Evolutionary conservation across 2,797 vertebrate species (phyloP).

Genomic region (Crenuchus spilurus): DNA sequence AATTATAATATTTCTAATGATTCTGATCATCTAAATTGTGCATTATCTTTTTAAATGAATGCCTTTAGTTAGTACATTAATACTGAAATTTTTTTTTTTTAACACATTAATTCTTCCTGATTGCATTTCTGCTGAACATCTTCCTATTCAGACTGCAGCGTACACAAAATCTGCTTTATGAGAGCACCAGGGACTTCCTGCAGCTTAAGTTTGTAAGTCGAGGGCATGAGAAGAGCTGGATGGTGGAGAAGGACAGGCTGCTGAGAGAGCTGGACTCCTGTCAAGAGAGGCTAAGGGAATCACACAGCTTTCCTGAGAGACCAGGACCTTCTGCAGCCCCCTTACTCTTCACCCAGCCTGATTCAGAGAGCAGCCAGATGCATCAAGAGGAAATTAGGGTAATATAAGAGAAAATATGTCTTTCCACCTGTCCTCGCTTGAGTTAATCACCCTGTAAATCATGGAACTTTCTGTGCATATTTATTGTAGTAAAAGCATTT

Average conservation of each 20-base stretch:
- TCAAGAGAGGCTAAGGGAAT: conserved; percentile 70
- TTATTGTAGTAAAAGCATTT: too few species aligned
- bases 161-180: conserved; percentile 88
- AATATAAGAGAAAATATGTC: background rate
- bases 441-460: background rate
- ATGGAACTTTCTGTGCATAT: background rate
- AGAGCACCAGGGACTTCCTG: conserved; percentile 92
- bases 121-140: background rate
- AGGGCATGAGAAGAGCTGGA: conserved; percentile 89
- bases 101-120: background rate
- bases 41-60: too few species aligned
- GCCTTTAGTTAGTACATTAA: background rate
- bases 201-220: conserved; percentile 87
- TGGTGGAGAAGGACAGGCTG: conserved; percentile 90
- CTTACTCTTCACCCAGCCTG: conserved; percentile 49
- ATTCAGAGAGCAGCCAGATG: conserved; percentile 62
- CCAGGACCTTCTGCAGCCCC: conserved; percentile 32
- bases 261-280: conserved; percentile 80
- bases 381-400: conserved; percentile 86
- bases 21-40: too few species aligned
- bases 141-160: conserved; percentile 78
- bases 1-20: too few species aligned
- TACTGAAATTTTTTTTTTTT: background rate
- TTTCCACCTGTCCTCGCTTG: background rate
- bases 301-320: conserved; percentile 41